phyloP scores from a whole-genome alignment of 2,113 vertebrate species.

The Clarias batrachus region DNA sequence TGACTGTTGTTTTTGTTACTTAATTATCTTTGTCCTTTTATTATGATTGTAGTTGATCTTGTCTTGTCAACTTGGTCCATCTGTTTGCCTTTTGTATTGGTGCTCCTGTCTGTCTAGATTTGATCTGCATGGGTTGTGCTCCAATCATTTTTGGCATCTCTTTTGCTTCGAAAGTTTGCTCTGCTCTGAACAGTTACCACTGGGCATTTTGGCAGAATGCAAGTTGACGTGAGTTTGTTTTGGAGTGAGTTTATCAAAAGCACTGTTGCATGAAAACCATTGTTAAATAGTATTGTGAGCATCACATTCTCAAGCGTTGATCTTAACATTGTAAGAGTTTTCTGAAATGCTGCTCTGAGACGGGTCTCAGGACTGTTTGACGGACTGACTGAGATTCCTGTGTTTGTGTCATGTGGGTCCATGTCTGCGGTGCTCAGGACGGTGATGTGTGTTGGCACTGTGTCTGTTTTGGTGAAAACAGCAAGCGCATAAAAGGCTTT shows the following conservation, averaged over 20 bases:
- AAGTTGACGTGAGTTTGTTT: too few species aligned
- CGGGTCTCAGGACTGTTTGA: neutral
- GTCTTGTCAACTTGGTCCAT: neutral
- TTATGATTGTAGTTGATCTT: neutral
- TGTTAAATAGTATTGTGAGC: neutral
- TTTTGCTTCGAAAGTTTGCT: neutral
- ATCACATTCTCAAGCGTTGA: neutral
- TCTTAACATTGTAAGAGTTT: neutral
- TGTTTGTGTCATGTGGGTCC: neutral
- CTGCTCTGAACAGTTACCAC: too few species aligned
- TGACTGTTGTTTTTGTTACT: too few species aligned
- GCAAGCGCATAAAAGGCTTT: neutral
- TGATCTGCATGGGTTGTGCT: neutral
- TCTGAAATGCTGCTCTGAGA: neutral
- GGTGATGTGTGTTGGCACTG: neutral
- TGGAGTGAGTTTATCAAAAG: neutral
- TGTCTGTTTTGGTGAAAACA: neutral
- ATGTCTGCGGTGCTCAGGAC: neutral
- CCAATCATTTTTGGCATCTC: neutral
- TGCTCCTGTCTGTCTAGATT: neutral
- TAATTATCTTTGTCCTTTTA: neutral
- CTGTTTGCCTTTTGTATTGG: neutral
- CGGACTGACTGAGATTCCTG: neutral
- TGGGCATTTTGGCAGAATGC: too few species aligned
- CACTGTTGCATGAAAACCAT: neutral